These are phyloP conservation scores for Homalodisca vitripennis DNA, from an alignment of 1,140 invertebrate genomes.

Conservation along the genomic window DNA sequence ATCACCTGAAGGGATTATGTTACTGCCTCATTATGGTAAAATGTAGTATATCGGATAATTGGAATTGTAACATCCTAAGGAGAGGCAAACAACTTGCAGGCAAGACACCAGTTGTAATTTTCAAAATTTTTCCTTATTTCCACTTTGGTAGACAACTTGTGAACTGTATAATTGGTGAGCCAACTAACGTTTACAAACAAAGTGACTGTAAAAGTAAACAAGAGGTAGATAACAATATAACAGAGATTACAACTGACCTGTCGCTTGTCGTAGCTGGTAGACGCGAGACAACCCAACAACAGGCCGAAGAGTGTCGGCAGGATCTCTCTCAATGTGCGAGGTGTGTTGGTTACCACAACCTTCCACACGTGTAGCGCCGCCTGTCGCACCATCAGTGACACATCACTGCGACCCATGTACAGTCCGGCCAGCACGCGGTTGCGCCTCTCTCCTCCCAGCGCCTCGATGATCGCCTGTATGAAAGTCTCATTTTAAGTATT, in stretches of 20 bases:
- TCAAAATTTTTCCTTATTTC: no score
- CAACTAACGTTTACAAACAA: background rate
- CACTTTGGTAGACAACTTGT: background rate
- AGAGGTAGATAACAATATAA: background rate
- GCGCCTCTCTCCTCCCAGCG: conserved; percentile 83
- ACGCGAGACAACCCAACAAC: conserved; percentile 89
- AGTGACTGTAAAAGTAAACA: background rate
- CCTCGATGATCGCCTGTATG: conserved; percentile 76
- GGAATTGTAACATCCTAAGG: background rate
- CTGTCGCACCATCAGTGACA: conserved; percentile 94
- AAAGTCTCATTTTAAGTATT: no score
- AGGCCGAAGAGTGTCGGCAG: conserved; percentile 92
- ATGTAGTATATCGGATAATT: no score
- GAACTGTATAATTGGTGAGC: background rate
- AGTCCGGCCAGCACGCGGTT: conserved; percentile 93
- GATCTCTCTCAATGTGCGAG: conserved; percentile 94
- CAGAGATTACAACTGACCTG: conserved; percentile 55
- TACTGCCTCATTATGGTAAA: no score
- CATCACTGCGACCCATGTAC: conserved; percentile 97
- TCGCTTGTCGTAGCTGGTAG: conserved; percentile 93
- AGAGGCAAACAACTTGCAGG: background rate
- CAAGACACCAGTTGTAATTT: no score
- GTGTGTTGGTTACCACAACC: conserved; percentile 94
- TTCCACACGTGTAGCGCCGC: conserved; percentile 98
- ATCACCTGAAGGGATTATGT: no score